Evolutionary conservation across 2,113 vertebrate species (phyloP).

Genomic region (Mobula birostris): DNA sequence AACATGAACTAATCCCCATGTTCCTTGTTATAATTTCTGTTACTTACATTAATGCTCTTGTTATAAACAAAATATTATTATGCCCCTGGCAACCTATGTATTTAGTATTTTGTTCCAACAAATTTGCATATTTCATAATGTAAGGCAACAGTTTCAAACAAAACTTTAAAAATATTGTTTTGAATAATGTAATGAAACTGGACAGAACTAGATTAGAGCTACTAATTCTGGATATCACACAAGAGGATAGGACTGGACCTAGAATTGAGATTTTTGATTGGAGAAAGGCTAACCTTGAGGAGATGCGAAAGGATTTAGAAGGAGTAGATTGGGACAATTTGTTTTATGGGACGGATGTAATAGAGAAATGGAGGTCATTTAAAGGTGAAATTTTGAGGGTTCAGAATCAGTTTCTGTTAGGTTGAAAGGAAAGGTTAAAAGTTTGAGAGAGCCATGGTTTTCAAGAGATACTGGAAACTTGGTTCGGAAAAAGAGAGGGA

Average conservation of each 20-base stretch:
- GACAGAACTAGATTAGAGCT: background rate
- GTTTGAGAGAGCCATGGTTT: no score
- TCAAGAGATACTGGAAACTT: no score
- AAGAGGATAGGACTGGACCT: background rate
- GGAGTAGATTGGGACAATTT: no score
- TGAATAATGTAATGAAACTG: background rate
- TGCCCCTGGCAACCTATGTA: background rate
- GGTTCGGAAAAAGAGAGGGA: no score
- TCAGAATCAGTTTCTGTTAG: no score
- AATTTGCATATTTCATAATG: background rate
- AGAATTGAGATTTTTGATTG: no score
- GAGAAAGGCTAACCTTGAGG: no score
- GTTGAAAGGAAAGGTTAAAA: no score
- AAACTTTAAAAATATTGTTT: background rate
- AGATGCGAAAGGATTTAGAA: no score
- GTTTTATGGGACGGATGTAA: no score
- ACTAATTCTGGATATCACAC: background rate
- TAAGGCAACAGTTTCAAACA: background rate
- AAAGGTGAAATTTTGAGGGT: no score
- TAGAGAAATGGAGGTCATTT: no score
- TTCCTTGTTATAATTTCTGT: background rate
- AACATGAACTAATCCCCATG: background rate
- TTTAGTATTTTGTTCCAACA: background rate
- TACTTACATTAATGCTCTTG: slow-evolving; percentile 1
- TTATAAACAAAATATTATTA: slow-evolving; percentile 3